Conservation (phyloP, 2,888 invertebrate species). For the Corbicula japonica region DNA sequence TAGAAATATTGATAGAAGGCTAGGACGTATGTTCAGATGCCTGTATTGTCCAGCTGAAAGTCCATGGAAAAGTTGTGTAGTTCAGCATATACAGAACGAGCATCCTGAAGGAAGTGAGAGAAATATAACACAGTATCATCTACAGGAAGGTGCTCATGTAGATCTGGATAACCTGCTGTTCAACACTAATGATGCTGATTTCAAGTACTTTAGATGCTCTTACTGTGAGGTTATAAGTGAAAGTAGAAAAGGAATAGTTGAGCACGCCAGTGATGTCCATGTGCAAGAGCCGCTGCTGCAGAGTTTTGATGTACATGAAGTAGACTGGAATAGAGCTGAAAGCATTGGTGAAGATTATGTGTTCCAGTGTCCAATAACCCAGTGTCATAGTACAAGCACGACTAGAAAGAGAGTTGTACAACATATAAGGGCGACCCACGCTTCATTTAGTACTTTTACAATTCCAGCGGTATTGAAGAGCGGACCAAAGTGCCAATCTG, state of each 20-base stretch:
- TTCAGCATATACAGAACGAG: conserved; percentile 14
- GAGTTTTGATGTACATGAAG: conserved; percentile 16
- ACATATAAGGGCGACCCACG: conserved; percentile 20
- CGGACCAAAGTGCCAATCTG: too few relatives aligned
- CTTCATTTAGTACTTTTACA: too few relatives aligned
- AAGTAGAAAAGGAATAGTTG: not conserved
- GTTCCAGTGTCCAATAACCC: conserved; percentile 16
- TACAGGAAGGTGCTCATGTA: not conserved
- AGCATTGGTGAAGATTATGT: not conserved
- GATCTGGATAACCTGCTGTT: not conserved
- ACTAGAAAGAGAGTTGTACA: conserved; percentile 34
- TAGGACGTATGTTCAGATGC: conserved; percentile 14
- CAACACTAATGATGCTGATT: not conserved
- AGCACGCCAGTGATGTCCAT: not conserved
- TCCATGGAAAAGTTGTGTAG: conserved; percentile 3
- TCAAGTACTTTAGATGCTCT: conserved; percentile 13
- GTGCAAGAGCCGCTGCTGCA: too few relatives aligned
- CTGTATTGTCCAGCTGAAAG: conserved; percentile 27
- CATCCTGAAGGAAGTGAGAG: conserved; percentile 21
- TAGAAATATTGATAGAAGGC: not conserved
- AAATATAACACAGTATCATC: not conserved
- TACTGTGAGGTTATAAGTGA: conserved; percentile 18
- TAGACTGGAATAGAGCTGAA: not conserved
- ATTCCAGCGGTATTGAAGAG: too few relatives aligned
- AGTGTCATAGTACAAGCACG: conserved; percentile 40